Evolutionary conservation across 1,140 invertebrate species (phyloP).

Genomic region (Polypedilum pembai): DNA sequence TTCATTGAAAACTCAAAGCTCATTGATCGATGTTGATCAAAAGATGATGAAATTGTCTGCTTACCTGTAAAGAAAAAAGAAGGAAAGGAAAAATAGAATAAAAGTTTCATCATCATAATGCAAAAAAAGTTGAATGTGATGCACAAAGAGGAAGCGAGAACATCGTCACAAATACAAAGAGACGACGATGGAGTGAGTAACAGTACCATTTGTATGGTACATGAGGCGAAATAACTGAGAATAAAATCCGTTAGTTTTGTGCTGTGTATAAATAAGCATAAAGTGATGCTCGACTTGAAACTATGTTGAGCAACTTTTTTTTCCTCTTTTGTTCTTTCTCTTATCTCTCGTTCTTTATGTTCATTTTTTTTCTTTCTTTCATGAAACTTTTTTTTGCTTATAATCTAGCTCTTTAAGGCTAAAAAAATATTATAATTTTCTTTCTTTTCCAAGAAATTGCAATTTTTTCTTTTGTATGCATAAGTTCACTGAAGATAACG

Average conservation of each 20-base stretch:
- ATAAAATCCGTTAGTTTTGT: slow-evolving; percentile 3
- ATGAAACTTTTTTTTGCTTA: neutral
- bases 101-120: neutral
- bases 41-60: neutral
- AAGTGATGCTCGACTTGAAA: neutral
- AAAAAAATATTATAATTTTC: neutral
- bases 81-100: neutral
- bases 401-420: neutral
- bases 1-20: too few species aligned
- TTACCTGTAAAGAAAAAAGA: neutral
- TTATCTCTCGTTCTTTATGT: neutral
- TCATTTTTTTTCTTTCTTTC: neutral
- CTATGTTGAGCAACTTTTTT: slow-evolving; percentile 11
- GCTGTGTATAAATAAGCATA: neutral
- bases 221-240: neutral
- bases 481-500: neutral
- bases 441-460: neutral
- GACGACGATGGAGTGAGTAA: neutral
- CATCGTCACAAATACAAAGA: too few species aligned
- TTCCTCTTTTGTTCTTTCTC: neutral
- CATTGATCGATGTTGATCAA: too few species aligned
- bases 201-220: neutral
- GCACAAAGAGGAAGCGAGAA: neutral
- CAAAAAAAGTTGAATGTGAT: neutral
- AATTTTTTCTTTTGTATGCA: neutral